phyloP scores from a whole-genome alignment of 1,140 invertebrate genomes.

The Drosophila athabasca region DNA sequence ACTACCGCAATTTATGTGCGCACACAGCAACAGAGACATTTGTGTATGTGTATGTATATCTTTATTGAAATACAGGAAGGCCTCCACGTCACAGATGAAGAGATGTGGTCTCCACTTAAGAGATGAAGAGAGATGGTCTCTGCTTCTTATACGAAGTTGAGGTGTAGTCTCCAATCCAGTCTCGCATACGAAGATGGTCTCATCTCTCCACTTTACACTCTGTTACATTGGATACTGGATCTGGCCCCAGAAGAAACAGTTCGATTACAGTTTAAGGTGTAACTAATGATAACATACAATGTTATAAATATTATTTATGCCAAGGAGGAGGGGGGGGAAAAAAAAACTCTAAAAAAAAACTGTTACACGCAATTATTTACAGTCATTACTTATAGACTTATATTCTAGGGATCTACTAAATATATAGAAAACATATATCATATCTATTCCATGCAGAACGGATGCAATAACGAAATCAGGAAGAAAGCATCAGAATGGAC shows the following conservation, averaged over 20 bases:
- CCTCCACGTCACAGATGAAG: constrained; percentile 1
- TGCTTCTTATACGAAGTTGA: neutral
- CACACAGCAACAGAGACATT: constrained; percentile 22
- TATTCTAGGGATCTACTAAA: constrained; percentile 38
- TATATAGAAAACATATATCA: constrained; percentile 32
- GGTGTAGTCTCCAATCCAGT: neutral
- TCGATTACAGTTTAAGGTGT: neutral
- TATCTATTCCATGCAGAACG: constrained; percentile 28
- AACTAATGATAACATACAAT: constrained; percentile 45
- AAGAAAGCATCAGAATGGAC: constrained; percentile 27
- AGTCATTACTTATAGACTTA: constrained; percentile 22
- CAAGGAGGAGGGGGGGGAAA: constrained; percentile 10
- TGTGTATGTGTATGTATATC: constrained; percentile 14
- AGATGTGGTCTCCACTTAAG: constrained; percentile 8
- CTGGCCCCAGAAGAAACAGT: too few species aligned
- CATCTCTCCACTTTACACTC: constrained; percentile 8
- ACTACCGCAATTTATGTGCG: constrained; percentile 58
- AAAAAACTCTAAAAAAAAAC: constrained; percentile 24
- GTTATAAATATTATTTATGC: constrained; percentile 47
- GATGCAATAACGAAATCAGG: constrained; percentile 13
- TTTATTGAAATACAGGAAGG: constrained; percentile 47
- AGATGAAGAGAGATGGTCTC: too few species aligned
- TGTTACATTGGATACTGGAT: neutral
- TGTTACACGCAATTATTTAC: constrained; percentile 46
- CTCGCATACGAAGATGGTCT: neutral